Evolutionary conservation across 2,888 invertebrate genomes (phyloP), one percentile per base, ranked within the genome.

Genomic region (Gibbula magus): DNA sequence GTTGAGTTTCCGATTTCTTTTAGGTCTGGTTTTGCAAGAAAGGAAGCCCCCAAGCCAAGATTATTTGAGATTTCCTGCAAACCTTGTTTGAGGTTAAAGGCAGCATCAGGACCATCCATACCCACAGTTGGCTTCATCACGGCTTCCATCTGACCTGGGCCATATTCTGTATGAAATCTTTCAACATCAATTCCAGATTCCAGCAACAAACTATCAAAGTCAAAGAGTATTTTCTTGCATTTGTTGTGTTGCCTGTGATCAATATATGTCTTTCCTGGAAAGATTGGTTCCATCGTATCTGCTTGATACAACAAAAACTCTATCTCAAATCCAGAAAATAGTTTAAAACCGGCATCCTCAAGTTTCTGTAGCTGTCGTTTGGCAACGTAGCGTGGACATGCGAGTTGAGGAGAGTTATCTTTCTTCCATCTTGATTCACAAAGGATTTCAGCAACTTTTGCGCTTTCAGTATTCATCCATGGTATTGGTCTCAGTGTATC

Each of bases 171-270:
- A 39, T 73, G 45, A 5, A 73, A 16, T 32, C n/a, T 45, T 1
- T 45, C 35, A 2, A 73, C n/a, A 39, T 73, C 73, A 10, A 73
- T 39, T 35, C 73, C 73, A 39, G 73, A 73, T 73, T 73, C 18
- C 18, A 5, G 18, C 7, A 73, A 39, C 22, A 35, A 39, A n/a
- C 2, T 39, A 22, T 73, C 73, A 22, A 73, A 45, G 16, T 73
- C 35, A 45, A 32, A 45, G 0, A 73, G 13, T 20, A 32, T 35
- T 35, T 35, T 35, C 39, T 22, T 39, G 2, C n/a, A 35, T 73
- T 45, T 35, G 5, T 45, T 73, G 18, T 20, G 22, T 18, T 16
- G 8, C 20, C 22, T 18, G 1, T 73, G 35, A n/a, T n/a, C 18
- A 18, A 35, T 1, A n/a, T 8, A 73, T 20, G 18, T 5, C 20